phyloP scores from a whole-genome alignment of 1,140 invertebrate genomes.

The Pollicipes pollicipes region DNA sequence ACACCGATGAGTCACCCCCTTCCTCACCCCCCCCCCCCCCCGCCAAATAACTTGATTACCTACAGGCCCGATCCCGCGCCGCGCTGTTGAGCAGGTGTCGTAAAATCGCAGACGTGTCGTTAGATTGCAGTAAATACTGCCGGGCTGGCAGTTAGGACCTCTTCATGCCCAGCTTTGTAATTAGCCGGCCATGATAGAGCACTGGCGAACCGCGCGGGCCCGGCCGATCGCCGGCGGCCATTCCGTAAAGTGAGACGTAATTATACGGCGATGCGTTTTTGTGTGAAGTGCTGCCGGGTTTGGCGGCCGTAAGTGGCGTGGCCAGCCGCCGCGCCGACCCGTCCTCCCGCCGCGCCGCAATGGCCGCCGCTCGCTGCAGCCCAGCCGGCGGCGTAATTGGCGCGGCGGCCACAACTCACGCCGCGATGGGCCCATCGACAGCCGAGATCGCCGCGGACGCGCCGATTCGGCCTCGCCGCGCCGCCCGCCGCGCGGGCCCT shows the following conservation, averaged over 20 bases:
- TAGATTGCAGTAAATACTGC: background rate
- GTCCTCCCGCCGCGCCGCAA: background rate
- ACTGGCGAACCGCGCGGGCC: too few species aligned
- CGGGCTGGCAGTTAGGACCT: background rate
- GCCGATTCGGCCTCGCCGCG: too few species aligned
- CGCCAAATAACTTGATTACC: background rate
- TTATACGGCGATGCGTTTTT: background rate
- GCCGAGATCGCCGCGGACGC: background rate
- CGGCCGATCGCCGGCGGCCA: background rate
- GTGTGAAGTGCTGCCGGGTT: background rate
- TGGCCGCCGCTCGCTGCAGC: background rate
- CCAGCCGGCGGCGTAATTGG: background rate
- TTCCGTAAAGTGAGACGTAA: slow-evolving; percentile 1
- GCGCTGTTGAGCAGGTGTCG: background rate
- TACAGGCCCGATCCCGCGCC: too few species aligned
- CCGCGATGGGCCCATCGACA: background rate
- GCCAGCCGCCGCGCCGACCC: background rate
- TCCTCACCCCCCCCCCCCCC: too few species aligned
- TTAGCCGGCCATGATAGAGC: background rate
- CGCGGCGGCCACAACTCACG: background rate
- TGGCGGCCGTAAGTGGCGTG: background rate
- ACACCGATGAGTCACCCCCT: too few species aligned
- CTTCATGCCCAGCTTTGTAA: background rate
- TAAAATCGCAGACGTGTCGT: background rate
- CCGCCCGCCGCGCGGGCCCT: too few species aligned